A percentile compares a stretch with the other conserved stretches of the same genome.
Conservation (phyloP, 2,797 vertebrate species). For the Paedocypris micromegethes region DNA sequence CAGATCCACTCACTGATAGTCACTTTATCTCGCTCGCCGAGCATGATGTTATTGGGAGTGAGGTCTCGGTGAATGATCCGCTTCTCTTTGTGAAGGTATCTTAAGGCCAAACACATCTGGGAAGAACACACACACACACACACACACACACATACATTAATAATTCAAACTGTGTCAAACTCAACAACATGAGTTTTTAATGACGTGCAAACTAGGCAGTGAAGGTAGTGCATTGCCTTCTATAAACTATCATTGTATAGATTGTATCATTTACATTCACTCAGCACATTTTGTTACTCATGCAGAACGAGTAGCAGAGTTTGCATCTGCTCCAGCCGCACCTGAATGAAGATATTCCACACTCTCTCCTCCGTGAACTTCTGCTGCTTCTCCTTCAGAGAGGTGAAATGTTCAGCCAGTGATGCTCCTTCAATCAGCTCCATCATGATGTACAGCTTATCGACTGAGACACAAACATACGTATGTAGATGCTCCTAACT, state of each 20-base stretch:
- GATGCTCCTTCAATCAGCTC: slow-evolving; percentile 84
- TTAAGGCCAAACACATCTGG: slow-evolving; percentile 83
- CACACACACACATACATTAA: too few species aligned
- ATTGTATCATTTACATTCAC: neutral
- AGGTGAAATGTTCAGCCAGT: slow-evolving; percentile 79
- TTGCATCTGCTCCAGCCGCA: slow-evolving; percentile 43
- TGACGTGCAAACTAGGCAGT: too few species aligned
- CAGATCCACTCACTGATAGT: slow-evolving; percentile 73
- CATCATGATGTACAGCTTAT: slow-evolving; percentile 85
- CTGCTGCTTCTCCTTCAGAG: slow-evolving; percentile 82
- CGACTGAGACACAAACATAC: slow-evolving; percentile 59
- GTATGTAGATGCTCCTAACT: neutral
- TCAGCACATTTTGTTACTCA: neutral
- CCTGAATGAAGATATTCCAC: slow-evolving; percentile 90
- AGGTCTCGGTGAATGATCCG: slow-evolving; percentile 85
- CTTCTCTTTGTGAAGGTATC: slow-evolving; percentile 89
- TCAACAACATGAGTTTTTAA: too few species aligned
- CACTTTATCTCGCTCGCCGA: slow-evolving; percentile 84
- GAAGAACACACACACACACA: slow-evolving; percentile 19
- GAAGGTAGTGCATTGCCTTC: too few species aligned
- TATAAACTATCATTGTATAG: too few species aligned
- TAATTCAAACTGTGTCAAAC: too few species aligned
- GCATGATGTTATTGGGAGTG: slow-evolving; percentile 83
- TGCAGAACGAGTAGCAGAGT: neutral
- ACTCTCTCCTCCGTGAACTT: slow-evolving; percentile 80